Percentiles rank a stretch among this genome's conserved stretches.
Evolutionary conservation across 1,140 invertebrate species (phyloP).

Genomic region (Heliconius hewitsoni): DNA sequence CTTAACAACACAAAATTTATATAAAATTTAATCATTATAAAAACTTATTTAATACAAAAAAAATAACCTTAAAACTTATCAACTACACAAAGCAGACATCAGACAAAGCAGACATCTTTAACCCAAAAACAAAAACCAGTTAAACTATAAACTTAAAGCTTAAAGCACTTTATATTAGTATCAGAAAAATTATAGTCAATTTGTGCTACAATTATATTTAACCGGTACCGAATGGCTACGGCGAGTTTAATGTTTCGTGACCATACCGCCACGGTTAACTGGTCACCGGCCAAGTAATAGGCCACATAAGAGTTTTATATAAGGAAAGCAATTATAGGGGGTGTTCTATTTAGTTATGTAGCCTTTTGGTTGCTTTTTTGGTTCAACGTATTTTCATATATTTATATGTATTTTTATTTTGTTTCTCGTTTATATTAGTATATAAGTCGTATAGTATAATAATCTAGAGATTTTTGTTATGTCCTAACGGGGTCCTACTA

Average conservation of each 20-base stretch:
- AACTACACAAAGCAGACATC: too few relatives aligned
- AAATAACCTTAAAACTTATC: too few relatives aligned
- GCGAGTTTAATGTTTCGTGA: conserved; percentile 29
- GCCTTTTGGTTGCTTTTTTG: not conserved
- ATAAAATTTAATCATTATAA: too few relatives aligned
- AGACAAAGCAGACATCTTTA: not conserved
- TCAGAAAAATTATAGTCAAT: conserved; percentile 30
- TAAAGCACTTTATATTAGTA: conserved; percentile 28
- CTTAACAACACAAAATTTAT: too few relatives aligned
- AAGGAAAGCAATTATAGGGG: conserved; percentile 22
- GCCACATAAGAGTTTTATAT: conserved; percentile 30
- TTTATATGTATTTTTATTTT: not conserved
- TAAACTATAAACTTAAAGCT: conserved; percentile 15
- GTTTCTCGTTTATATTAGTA: not conserved
- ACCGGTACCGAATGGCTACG: conserved; percentile 20
- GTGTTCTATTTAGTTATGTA: not conserved
- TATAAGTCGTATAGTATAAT: too few relatives aligned
- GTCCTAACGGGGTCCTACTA: too few relatives aligned
- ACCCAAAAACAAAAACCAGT: not conserved
- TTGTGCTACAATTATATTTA: conserved; percentile 29
- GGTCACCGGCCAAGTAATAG: conserved; percentile 28
- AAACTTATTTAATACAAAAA: too few relatives aligned
- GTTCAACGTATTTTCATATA: not conserved
- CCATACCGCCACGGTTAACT: conserved; percentile 27
- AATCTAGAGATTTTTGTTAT: too few relatives aligned